Percentiles rank a stretch among this genome's conserved stretches.
These are phyloP conservation scores for Lomographa bimaculata DNA, from an alignment of 2,888 invertebrate species.

Conservation along the genomic window DNA sequence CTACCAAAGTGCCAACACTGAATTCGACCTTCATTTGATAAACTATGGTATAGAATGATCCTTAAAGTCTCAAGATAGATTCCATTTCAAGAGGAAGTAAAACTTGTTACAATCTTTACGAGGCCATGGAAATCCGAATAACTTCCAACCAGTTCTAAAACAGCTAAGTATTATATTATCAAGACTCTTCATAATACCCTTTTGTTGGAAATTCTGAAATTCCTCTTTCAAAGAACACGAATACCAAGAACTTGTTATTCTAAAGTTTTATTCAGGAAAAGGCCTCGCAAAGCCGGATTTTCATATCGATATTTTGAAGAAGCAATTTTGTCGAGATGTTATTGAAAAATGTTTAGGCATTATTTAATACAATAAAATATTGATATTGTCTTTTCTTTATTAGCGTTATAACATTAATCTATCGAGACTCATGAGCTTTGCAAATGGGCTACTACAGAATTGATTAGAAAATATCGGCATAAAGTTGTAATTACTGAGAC, in stretches of 20 bases:
- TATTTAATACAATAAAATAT: too few species aligned
- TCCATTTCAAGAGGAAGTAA: not conserved
- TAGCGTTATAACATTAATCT: too few species aligned
- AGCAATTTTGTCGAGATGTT: constrained; percentile 5
- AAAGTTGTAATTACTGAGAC: too few species aligned
- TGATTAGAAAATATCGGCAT: too few species aligned
- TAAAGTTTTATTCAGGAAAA: constrained; percentile 19
- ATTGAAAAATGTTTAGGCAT: too few species aligned
- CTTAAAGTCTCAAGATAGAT: too few species aligned
- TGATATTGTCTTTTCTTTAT: too few species aligned
- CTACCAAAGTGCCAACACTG: too few species aligned
- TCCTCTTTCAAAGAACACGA: constrained; percentile 20
- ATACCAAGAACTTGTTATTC: constrained; percentile 22
- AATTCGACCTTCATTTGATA: too few species aligned
- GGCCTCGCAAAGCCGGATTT: constrained; percentile 13
- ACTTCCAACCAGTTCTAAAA: constrained; percentile 8
- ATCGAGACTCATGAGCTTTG: too few species aligned
- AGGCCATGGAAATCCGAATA: constrained; percentile 6
- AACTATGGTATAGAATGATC: too few species aligned
- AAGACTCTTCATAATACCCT: constrained; percentile 15
- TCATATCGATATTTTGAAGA: constrained; percentile 17
- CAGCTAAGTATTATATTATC: constrained; percentile 15
- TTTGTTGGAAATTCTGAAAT: constrained; percentile 16
- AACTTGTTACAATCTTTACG: not conserved
- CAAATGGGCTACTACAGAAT: too few species aligned